Evolutionary conservation across 2,113 vertebrate genomes (phyloP).

Genomic region (Regulus satrapa): DNA sequence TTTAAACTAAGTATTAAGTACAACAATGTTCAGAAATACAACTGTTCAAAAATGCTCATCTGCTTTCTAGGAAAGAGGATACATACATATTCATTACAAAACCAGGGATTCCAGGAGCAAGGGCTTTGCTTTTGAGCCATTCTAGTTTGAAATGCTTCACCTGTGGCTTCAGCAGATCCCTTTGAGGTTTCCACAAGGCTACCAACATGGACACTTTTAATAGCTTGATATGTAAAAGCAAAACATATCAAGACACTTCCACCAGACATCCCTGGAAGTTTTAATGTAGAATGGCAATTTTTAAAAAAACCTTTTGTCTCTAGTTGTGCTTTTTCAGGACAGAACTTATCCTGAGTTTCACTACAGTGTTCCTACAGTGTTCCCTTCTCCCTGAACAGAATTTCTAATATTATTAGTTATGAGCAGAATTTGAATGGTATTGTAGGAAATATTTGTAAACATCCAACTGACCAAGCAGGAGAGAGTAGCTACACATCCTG

Average conservation of each 20-base stretch:
- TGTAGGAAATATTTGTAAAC: neutral
- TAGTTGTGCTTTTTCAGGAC: neutral
- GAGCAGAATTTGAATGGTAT: neutral
- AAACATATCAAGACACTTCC: too few species aligned
- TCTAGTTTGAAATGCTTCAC: neutral
- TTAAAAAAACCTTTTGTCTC: neutral
- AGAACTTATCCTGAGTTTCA: neutral
- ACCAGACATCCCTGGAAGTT: neutral
- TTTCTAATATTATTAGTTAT: too few species aligned
- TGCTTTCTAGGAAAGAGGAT: neutral
- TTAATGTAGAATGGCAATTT: neutral
- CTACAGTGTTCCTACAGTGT: neutral
- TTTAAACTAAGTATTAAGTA: neutral
- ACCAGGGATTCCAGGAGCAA: neutral
- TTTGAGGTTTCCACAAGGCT: neutral
- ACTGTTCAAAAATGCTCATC: neutral
- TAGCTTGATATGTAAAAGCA: neutral
- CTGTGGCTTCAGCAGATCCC: neutral
- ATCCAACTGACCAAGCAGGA: neutral
- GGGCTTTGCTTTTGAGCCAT: neutral
- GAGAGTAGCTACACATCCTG: neutral
- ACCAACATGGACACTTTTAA: neutral
- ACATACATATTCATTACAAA: neutral
- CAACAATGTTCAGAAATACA: neutral
- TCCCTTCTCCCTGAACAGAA: neutral